Base-by-base conservation (phyloP, 2,113 vertebrate species). In the Anolis carolinensis region DNA sequence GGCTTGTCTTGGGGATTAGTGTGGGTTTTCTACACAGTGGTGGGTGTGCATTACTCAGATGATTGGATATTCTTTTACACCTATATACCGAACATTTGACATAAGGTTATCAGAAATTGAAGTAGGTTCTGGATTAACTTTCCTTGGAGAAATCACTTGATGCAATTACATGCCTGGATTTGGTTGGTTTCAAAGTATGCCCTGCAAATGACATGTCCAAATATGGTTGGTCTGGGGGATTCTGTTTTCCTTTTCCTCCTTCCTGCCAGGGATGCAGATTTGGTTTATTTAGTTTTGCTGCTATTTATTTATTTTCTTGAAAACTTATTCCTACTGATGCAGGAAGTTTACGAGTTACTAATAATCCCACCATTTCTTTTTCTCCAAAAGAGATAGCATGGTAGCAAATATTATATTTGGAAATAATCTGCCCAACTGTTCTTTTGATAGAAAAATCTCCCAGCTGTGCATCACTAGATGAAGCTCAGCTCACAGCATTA, bases 381-480 rank as follows among this genome's bases (percentile, higher is more conserved):
- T 93, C 90, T 89, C 75, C 27, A 82, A 82, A 93, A 91, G 92
- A 91, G 52, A 91, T 93, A 90, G 84, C 90, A 94, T 59, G 1
- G 20, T 65, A 90, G 90, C 86, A 92, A 91, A 90, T 83, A 88
- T 74, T 90, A 76, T 78, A 79, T 91, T 91, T 93, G 90, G 90
- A 95, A 91, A 92, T 84, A 93, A 86, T 88, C 91, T 90, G 77
- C 83, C 91, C 80, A 88, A 91, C 71, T 59, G 8, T 91, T 93
- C 93, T 90, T 93, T 89, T 93, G 86, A 87, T 86, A 89, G 92
- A 89, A 91, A 81, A 89, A 90, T 92, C 91, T 93, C 93, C 86
- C 85, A 88, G 92, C 92, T 93, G 93, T 92, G 68, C 86, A 30
- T 84, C 84, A 50, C 70, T 67, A 86, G 79, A 81, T 67, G 71